A percentile compares a stretch with the other conserved stretches of the same genome.
phyloP scores from a whole-genome alignment of 2,888 invertebrate genomes.

The Lochmaea capreae region DNA sequence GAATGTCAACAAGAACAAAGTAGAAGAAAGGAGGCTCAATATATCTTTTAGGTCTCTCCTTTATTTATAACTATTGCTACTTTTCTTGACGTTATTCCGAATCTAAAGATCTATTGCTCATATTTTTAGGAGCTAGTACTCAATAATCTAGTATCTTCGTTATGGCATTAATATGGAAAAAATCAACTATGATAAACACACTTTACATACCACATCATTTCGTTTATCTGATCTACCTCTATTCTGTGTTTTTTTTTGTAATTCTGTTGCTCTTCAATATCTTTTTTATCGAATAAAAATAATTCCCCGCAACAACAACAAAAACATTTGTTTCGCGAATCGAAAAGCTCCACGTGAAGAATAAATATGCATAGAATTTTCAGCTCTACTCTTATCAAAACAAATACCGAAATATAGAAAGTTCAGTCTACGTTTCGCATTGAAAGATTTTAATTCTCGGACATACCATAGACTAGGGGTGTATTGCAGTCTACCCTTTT shows the following conservation, averaged over 20 bases:
- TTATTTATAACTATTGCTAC: too few relatives aligned
- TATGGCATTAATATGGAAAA: too few relatives aligned
- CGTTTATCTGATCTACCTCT: too few relatives aligned
- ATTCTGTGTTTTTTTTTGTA: not conserved
- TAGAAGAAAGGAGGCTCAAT: too few relatives aligned
- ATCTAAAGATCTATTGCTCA: too few relatives aligned
- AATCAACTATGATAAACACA: too few relatives aligned
- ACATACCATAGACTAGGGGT: conserved; percentile 39
- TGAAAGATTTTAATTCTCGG: conserved; percentile 48
- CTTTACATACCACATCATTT: too few relatives aligned
- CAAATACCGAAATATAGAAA: conserved; percentile 19
- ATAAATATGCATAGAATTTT: conserved; percentile 8
- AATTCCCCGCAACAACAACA: not conserved
- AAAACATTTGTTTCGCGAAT: not conserved
- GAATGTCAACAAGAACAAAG: too few relatives aligned
- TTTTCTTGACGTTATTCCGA: too few relatives aligned
- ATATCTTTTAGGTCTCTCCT: too few relatives aligned
- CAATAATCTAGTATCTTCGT: too few relatives aligned
- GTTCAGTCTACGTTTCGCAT: conserved; percentile 42
- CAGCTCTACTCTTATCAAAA: conserved; percentile 7
- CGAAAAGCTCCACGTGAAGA: not conserved
- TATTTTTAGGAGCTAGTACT: too few relatives aligned
- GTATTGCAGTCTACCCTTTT: conserved; percentile 8
- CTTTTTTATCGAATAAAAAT: not conserved
- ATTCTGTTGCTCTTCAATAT: not conserved